These are phyloP conservation scores for Numida meleagris DNA, from an alignment of 2,113 vertebrate species.

Conservation along the genomic window DNA sequence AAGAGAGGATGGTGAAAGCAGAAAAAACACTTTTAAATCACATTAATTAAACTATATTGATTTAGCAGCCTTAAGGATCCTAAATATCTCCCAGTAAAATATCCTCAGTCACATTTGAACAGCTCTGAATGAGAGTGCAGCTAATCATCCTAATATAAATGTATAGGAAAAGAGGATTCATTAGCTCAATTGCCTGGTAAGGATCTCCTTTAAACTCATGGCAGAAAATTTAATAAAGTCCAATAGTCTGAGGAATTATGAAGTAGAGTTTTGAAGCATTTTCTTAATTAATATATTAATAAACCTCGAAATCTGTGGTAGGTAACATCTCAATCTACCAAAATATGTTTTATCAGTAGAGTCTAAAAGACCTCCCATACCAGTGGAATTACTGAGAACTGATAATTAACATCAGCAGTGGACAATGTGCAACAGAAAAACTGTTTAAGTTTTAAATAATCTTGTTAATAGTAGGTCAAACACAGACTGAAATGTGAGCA, in stretches of 20 bases:
- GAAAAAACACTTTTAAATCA: background rate
- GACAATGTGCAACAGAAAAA: background rate
- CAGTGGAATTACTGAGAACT: background rate
- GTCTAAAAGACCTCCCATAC: background rate
- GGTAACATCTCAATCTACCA: background rate
- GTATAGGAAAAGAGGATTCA: background rate
- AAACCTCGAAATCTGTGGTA: background rate
- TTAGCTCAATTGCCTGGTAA: background rate
- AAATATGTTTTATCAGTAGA: background rate
- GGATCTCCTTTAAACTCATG: background rate
- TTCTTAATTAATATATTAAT: background rate
- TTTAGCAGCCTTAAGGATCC: background rate
- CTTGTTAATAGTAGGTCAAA: background rate
- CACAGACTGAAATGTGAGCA: background rate
- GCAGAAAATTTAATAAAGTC: background rate
- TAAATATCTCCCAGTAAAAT: background rate
- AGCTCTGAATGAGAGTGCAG: background rate
- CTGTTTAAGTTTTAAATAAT: slow-evolving; percentile 2
- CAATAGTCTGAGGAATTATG: background rate
- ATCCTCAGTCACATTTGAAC: background rate
- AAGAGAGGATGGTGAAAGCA: background rate
- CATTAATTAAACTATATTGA: background rate
- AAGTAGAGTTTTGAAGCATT: background rate
- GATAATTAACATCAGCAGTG: background rate
- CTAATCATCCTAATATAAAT: background rate